These are phyloP conservation scores for Trachemys scripta DNA, from an alignment of 2,113 vertebrate genomes.

Conservation along the genomic window DNA sequence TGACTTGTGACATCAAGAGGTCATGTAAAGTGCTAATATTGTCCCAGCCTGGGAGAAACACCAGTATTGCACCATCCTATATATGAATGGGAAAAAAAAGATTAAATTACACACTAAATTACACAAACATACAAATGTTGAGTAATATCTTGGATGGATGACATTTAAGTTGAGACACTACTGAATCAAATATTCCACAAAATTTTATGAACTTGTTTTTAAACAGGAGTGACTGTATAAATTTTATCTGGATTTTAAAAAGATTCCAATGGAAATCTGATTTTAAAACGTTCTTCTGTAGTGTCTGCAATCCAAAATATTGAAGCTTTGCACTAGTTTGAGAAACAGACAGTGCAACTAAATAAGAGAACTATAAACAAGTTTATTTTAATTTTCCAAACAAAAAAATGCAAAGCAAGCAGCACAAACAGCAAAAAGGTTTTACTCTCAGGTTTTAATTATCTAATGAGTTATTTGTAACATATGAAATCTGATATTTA, in stretches of 20 bases:
- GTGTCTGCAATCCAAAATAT: background rate
- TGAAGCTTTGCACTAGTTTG: background rate
- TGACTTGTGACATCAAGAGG: constrained; percentile 91
- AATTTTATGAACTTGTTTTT: rapidly evolving
- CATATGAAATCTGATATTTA: background rate
- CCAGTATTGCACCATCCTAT: constrained; percentile 96
- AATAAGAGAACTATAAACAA: background rate
- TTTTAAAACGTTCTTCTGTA: background rate
- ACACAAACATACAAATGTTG: too few species aligned
- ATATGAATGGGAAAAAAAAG: background rate
- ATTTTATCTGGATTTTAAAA: rapidly evolving
- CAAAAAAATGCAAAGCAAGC: background rate
- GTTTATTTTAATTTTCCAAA: background rate
- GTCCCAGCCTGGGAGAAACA: constrained; percentile 98
- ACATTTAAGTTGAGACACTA: background rate
- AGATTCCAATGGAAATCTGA: background rate
- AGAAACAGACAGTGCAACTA: background rate
- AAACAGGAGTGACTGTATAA: background rate
- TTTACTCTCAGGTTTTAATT: background rate
- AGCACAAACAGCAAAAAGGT: background rate
- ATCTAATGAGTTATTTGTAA: background rate
- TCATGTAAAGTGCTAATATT: constrained; percentile 96
- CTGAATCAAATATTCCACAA: background rate
- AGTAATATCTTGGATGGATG: rapidly evolving
- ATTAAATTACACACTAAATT: background rate